Evolutionary conservation across 2,797 vertebrate species (phyloP).

Genomic region (Eulemur mongoz): DNA sequence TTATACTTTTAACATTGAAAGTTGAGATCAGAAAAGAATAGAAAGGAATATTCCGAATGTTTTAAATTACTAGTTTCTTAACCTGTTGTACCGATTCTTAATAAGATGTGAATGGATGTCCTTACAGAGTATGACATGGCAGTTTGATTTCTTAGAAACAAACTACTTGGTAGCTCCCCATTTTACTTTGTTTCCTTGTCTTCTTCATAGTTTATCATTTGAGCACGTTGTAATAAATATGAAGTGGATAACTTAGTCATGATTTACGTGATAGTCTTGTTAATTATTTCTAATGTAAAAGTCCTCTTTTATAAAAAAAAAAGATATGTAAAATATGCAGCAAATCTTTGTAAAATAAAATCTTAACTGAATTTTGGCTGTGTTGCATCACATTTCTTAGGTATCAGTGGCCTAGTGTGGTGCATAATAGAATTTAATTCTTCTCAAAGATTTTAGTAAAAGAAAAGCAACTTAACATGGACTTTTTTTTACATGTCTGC

Average conservation of each 20-base stretch:
- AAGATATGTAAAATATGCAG: conserved; percentile 17
- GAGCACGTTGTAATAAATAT: neutral
- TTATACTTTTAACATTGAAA: neutral
- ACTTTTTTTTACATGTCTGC: conserved; percentile 4
- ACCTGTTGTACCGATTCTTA: conserved; percentile 18
- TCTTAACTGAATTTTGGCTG: conserved; percentile 30
- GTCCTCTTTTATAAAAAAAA: neutral
- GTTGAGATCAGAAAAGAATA: neutral
- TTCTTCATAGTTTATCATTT: neutral
- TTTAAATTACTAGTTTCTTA: conserved; percentile 26
- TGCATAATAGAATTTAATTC: conserved; percentile 12
- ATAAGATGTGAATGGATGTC: conserved; percentile 49
- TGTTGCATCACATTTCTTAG: neutral
- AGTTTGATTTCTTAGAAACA: conserved; percentile 59
- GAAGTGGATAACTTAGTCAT: neutral
- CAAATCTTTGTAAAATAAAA: conserved; percentile 39
- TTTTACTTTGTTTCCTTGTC: neutral
- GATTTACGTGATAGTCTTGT: neutral
- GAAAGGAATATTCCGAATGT: neutral
- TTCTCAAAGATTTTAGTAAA: conserved; percentile 35
- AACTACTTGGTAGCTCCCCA: neutral
- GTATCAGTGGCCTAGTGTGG: conserved; percentile 23
- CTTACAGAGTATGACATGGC: neutral
- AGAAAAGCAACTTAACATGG: neutral
- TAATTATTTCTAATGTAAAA: neutral